These are phyloP conservation scores for Odontomyia ornata DNA, from an alignment of 2,888 invertebrate species.

Conservation along the genomic window DNA sequence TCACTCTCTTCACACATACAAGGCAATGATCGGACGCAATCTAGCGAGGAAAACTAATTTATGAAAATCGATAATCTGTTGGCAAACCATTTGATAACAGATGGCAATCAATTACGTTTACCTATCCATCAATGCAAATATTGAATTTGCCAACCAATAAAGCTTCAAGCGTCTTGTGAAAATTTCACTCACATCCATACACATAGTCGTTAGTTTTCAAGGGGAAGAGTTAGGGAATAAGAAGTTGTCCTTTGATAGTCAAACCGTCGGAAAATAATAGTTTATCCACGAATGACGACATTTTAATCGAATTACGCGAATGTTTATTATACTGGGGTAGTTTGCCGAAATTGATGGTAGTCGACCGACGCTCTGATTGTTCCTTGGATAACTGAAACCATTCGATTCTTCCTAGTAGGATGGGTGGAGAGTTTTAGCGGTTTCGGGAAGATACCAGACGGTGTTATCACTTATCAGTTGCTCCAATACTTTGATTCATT, in stretches of 20 bases:
- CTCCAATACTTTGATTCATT: slow-evolving; percentile 37
- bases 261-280: not conserved
- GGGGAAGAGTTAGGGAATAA: not conserved
- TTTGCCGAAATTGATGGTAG: not conserved
- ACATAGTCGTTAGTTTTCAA: no score
- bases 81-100: slow-evolving; percentile 20
- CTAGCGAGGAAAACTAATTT: slow-evolving; percentile 15
- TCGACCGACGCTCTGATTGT: slow-evolving; percentile 21
- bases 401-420: slow-evolving; percentile 14
- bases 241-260: not conserved
- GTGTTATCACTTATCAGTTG: slow-evolving; percentile 26
- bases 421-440: not conserved
- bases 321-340: not conserved
- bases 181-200: no score
- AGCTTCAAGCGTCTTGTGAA: no score
- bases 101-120: slow-evolving; percentile 13
- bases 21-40: slow-evolving; percentile 8
- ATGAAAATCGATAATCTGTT: slow-evolving; percentile 37
- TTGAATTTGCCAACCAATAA: not conserved
- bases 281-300: not conserved
- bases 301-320: slow-evolving; percentile 25
- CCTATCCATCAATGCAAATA: not conserved
- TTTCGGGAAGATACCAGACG: slow-evolving; percentile 17
- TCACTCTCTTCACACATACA: slow-evolving; percentile 7
- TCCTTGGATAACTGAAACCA: slow-evolving; percentile 22